Conservation (phyloP, 2,113 vertebrate genomes). For the Gavialis gangeticus region DNA sequence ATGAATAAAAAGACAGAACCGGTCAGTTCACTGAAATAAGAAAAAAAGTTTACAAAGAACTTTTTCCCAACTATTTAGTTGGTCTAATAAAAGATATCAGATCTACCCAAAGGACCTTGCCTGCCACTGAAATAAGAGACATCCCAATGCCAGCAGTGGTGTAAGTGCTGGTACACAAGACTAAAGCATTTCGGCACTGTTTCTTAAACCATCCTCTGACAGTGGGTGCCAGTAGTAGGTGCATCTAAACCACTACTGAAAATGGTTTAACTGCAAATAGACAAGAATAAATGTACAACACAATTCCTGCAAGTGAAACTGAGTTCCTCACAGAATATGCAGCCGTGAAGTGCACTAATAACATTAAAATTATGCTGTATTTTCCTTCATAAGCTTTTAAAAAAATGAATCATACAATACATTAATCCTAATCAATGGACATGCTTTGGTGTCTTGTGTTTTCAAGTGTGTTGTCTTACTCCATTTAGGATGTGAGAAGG, state of each 20-base stretch:
- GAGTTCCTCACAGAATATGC: conserved; percentile 19
- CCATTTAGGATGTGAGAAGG: conserved; percentile 9
- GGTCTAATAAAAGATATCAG: too few relatives aligned
- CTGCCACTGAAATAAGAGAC: fast-evolving
- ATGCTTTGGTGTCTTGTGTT: conserved; percentile 20
- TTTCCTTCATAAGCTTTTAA: conserved; percentile 10
- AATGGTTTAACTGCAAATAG: conserved; percentile 37
- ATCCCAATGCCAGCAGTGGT: neutral
- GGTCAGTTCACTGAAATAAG: neutral
- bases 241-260: conserved; percentile 40
- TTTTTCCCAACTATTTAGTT: too few relatives aligned
- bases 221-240: neutral
- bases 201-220: conserved; percentile 14
- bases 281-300: conserved; percentile 59
- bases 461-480: neutral
- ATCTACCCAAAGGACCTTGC: too few relatives aligned
- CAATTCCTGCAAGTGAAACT: conserved; percentile 28
- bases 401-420: conserved; percentile 28
- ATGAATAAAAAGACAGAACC: neutral
- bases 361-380: neutral
- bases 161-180: neutral
- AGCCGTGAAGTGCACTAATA: neutral
- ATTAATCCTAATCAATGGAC: conserved; percentile 39
- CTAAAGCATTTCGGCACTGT: neutral
- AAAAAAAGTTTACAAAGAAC: fast-evolving